phyloP scores from a whole-genome alignment of 2,888 invertebrate species.

The Cacoxenus indagator region DNA sequence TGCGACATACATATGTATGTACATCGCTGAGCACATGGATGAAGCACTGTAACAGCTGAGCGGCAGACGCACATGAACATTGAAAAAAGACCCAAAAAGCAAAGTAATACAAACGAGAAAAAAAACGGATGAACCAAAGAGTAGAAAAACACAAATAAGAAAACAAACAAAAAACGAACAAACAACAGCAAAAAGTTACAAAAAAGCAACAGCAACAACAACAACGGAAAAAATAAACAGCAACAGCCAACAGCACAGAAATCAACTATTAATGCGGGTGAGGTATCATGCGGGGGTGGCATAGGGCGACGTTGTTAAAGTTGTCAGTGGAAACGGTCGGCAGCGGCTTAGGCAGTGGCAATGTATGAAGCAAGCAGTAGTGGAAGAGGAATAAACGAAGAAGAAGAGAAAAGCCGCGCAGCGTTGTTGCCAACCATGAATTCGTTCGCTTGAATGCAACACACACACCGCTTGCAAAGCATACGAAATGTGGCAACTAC shows the following conservation, averaged over 20 bases:
- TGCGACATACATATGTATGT: neutral
- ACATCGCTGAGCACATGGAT: neutral
- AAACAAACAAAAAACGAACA: conserved; percentile 7
- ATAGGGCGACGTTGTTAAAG: neutral
- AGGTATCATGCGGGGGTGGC: conserved; percentile 9
- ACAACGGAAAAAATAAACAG: conserved; percentile 25
- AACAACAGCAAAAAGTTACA: neutral
- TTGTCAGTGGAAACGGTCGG: conserved; percentile 11
- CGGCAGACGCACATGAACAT: neutral
- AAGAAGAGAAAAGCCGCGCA: neutral
- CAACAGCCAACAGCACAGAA: conserved; percentile 34
- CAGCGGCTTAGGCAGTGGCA: conserved; percentile 33
- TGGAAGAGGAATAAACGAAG: neutral
- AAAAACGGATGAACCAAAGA: too few relatives aligned
- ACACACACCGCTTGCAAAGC: conserved; percentile 29
- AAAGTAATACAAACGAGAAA: too few relatives aligned
- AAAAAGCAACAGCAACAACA: conserved; percentile 29
- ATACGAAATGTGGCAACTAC: conserved; percentile 53
- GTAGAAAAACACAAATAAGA: conserved; percentile 8
- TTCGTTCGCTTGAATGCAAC: conserved; percentile 43
- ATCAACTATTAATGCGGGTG: conserved; percentile 23
- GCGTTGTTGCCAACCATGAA: conserved; percentile 45
- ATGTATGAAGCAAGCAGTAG: conserved; percentile 5
- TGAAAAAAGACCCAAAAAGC: conserved; percentile 6
- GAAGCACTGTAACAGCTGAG: neutral